phyloP scores from a whole-genome alignment of 2,113 vertebrate genomes.

The Aleadryas rufinucha region DNA sequence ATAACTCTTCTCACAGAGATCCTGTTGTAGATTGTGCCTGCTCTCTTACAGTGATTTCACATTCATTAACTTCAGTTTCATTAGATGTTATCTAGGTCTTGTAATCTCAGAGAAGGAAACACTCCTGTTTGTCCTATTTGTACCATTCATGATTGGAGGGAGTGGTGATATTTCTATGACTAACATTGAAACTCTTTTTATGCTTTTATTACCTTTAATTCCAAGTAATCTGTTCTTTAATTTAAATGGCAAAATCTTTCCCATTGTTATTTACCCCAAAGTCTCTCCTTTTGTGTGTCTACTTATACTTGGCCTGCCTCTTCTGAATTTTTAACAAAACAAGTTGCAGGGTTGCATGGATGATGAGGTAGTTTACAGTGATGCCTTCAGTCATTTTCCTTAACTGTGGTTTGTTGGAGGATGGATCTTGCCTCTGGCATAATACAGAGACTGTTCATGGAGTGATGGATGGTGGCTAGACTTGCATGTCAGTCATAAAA shows the following conservation, averaged over 20 bases:
- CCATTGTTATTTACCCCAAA: background rate
- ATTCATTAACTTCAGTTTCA: slow-evolving; percentile 11
- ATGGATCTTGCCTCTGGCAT: background rate
- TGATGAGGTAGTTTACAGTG: background rate
- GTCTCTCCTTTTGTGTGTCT: background rate
- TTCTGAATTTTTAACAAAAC: background rate
- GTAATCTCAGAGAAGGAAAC: background rate
- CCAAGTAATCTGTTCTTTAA: background rate
- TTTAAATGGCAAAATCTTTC: background rate
- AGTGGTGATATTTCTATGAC: background rate
- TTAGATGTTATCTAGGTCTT: background rate
- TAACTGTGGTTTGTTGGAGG: background rate
- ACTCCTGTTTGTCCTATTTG: background rate
- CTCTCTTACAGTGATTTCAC: background rate
- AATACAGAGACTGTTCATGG: background rate
- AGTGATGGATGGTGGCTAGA: background rate
- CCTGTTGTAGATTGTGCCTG: background rate
- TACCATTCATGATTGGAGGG: background rate
- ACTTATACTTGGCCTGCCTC: background rate
- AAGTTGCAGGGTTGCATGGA: background rate
- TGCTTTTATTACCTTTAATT: background rate
- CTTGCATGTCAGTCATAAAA: background rate
- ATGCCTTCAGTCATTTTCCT: background rate
- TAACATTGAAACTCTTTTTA: background rate
- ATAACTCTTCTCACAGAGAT: slow-evolving; percentile 4